Base-by-base conservation (phyloP, 2,113 vertebrate species). In the Hemichromis elongatus region DNA sequence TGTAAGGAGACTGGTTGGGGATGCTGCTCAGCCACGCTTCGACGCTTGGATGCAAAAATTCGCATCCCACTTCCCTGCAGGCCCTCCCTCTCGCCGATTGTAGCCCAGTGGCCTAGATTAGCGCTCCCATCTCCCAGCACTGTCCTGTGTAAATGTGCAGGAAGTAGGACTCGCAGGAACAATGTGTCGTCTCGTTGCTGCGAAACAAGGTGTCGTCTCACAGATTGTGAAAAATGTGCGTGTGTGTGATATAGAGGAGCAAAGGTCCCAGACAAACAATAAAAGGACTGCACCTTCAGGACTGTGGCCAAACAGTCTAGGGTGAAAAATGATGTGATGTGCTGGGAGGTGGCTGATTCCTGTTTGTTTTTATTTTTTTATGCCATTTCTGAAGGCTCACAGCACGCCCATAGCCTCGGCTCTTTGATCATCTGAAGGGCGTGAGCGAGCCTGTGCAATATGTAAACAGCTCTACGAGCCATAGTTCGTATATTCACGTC, bases 91-190 rank as follows among this genome's bases (percentile, higher is more conserved):
- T 57, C 21, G 1, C 70, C 53, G 80, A 87, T 55, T 78, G 80
- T 75, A 92, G 86, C 87, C 88, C 75, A 80, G 85, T 92, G 91
- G 88, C 92, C 92, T 90, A 90, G 47, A 88, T 75, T 93, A 85
- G 52, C 83, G 33, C 59, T 83, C n/a, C 50, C 45, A 80, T 84
- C 33, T 52, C 77, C 77, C 35, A 84, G 75, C 56, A 4, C 42
- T 30, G 26, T 68, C 54, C 78, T 86, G 83, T 68, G 56, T 52
- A 59, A 45, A 73, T 81, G 54, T 33, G 28, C 40, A 85, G 35
- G 57, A 54, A 75, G 19, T 30, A 28, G 13, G 61, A 79, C 59
- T 55, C 56, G 19, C 50, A 37, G 19, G 33, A 66, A 13, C 59
- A 66, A 66, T 66, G 33, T 66, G 33, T 37, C 33, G 37, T 37